Evolutionary conservation across 2,797 vertebrate genomes (phyloP), one percentile per base, ranked within the genome.

Genomic region (Sebastes minor): DNA sequence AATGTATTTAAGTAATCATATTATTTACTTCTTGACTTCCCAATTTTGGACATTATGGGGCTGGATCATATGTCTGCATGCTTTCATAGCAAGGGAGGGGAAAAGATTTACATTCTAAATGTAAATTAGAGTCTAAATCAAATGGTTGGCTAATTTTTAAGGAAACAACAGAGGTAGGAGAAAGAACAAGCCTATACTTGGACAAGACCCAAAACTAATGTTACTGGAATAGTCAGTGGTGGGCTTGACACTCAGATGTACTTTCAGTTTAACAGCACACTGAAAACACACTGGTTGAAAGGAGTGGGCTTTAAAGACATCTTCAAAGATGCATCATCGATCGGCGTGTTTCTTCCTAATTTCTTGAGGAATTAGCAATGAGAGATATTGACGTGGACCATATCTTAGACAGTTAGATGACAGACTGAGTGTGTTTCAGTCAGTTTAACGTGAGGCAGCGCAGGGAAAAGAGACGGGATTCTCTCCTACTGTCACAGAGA

Each of bases 401-500:
- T 56, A 57, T 79, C 60, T 23, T 6, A 20, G 64, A 35, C 62
- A 27, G 77, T 71, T 52, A 65, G 57, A 46, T 77, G 78, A 81
- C 63, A 69, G 65, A 67, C 25, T 33, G 60, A 69, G 60, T 60
- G 59, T 11, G 74, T 81, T 75, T 35, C 67, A 64, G 64, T 79
- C 63, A 35, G 73, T 84, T 76, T 74, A 68, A 57, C 6, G 5
- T 6, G 63, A 83, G 55, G 27, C 20, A 25, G 72, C 30, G 7
- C 28, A 2, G 73, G 13, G 32, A 33, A 78, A 46, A 83, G 56
- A 74, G 79, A 74, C 1, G 4, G 72, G 82, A 83, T 86, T 84
- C 53, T 83, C 81, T 81, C 59, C 77, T 74, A 83, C 82, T 88
- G 82, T 86, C 67, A 10, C 49, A 30, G 33, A 82, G 76, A 53